Evolutionary conservation across 2,888 invertebrate genomes (phyloP), one percentile per base, ranked within the genome.

Genomic region (Desoria tigrina): DNA sequence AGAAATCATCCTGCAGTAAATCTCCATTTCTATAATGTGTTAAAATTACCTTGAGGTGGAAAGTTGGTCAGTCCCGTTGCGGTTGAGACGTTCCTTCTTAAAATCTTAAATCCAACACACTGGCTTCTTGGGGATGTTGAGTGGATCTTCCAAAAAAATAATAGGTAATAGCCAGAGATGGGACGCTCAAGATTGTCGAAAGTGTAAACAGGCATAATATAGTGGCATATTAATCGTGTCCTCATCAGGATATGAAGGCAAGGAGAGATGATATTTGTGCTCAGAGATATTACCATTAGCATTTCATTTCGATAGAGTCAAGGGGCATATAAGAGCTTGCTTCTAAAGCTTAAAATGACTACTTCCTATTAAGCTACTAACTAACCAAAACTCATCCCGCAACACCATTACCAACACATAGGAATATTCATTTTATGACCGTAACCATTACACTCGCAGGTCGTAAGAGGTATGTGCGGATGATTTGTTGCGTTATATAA

Each of bases 131-230:
- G 32, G 32, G 45, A 6, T 45, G 45, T 24, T 51, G 23, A 51
- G 51, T 51, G 4, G 51, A 45, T 32, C 6, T 45, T 11, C n/a
- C 21, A 21, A 45, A 6, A 51, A 11, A 51, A 16, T 2, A 51
- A 51, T 18, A 51, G 26, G 51, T 26, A 26, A 24, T 11, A 24
- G 26, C 18, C 16, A 24, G 51, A 24, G 51, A 16, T 51, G 51
- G 14, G 23, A 14, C 21, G 6, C 51, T 51, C 7, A 51, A 51
- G 21, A 26, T 24, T 26, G 11, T 27, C 39, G 26, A 45, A 63
- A 63, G 63, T 63, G 63, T 60, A 67, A 67, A 67, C 61, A 67
- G 66, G 63, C 60, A n/a, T n/a, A n/a, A n/a, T n/a, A n/a, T n/a
- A 59, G 50, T 60, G 42, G 53, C 56, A 42, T n/a, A n/a, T 67